phyloP scores from a whole-genome alignment of 53 echinoderm and acorn worm genomes.

The Glandiceps talaboti region DNA sequence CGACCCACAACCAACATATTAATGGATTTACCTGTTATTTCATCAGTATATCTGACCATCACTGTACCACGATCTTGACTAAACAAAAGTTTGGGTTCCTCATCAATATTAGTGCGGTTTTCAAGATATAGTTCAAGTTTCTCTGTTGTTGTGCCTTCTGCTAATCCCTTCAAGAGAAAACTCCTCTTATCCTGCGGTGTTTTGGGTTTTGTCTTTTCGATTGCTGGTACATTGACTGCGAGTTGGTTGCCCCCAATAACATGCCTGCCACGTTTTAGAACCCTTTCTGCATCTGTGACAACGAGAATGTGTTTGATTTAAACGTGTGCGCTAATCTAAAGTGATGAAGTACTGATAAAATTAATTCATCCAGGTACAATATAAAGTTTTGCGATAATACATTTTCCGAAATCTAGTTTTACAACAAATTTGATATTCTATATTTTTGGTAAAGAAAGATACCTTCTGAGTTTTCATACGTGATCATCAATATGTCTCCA shows the following conservation, averaged over 20 bases:
- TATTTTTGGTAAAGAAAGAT: too few relatives aligned
- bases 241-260: neutral
- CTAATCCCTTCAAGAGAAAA: slow-evolving; percentile 20
- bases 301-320: neutral
- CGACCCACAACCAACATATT: too few relatives aligned
- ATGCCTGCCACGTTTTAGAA: slow-evolving; percentile 7
- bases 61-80: slow-evolving; percentile 30
- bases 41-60: slow-evolving; percentile 10
- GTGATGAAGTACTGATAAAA: too few relatives aligned
- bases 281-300: neutral
- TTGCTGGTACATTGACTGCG: neutral
- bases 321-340: too few relatives aligned
- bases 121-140: slow-evolving; percentile 16
- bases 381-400: too few relatives aligned
- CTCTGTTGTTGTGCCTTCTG: slow-evolving; percentile 14
- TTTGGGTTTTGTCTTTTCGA: slow-evolving; percentile 18
- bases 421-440: too few relatives aligned
- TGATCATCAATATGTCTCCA: neutral
- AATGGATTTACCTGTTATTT: slow-evolving; percentile 13
- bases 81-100: slow-evolving; percentile 16
- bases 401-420: too few relatives aligned
- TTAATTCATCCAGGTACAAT: too few relatives aligned
- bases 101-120: slow-evolving; percentile 3
- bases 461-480: slow-evolving; percentile 10
- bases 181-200: slow-evolving; percentile 15